Evolutionary conservation across 2,113 vertebrate species (phyloP), one percentile per base, ranked within the genome.

Genomic region (Sterrhoptilus dennistouni): DNA sequence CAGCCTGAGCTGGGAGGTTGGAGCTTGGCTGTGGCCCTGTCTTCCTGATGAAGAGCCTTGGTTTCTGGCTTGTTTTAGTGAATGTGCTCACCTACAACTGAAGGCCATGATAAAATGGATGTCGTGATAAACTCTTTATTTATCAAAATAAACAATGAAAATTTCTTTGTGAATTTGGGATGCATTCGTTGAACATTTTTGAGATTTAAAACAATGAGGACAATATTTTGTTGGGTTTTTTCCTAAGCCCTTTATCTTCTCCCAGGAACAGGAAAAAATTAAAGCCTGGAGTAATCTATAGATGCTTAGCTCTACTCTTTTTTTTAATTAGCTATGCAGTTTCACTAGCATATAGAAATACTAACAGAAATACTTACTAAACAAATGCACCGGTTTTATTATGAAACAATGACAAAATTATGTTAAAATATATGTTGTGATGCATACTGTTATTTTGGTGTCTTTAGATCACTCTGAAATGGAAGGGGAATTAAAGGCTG

Each of bases 61-160:
- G 20, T 56, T 89, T 47, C 50, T 72, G 52, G 29, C 38, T 94
- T 5, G 2, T 60, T n/a, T 82, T 21, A 61, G 40, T 57, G 54
- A 38, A 44, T 63, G 33, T 81, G 45, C 47, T 95, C 52, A n/a
- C 36, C 42, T 54, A 4, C 22, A 27, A 6, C 52, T 4, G 2
- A 87, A 83, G 52, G 64, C 56, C 42, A 2, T 15, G 24, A 17
- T 50, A 56, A 87, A 92, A 78, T 22, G 2, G 28, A 66, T 47
- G 38, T 24, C 24, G 42, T 64, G 28, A 25, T 47, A 80, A 64
- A 80, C 61, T 36, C 8, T 66, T 78, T 56, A 52, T 56, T 78
- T 91, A 56, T 63, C 74, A 87, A 89, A 91, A 70, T 36, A 72
- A 72, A 64, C 36, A 64, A 50, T 50, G 60, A 59, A 94, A 91